Base-by-base conservation (phyloP, 2,888 invertebrate species). In the Caenorhabditis plicata region DNA sequence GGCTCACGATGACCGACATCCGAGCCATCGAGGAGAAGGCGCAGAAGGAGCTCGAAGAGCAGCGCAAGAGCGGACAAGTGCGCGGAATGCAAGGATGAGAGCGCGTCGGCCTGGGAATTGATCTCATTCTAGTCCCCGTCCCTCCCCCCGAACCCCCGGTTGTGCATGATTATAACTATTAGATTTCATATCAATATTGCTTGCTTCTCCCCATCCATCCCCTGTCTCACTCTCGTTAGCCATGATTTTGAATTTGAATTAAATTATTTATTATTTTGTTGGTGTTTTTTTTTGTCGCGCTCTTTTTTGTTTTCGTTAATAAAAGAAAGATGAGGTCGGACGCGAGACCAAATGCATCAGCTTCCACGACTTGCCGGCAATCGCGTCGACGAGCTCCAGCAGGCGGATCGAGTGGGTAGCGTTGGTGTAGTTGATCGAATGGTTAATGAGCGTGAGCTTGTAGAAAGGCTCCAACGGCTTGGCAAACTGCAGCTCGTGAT, bases 1-100 rank as follows among this genome's bases (percentile, higher is more conserved):
- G 94, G 66, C 87, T 96, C 83, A 94, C 93, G 70, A 95, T 98
- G 93, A 90, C 89, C 36, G 95, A 98, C 84, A 98, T 98, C 82
- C 88, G 98, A 81, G 89, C 88, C 70, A 87, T 96, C 80, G 98
- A 98, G 84, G 94, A 93, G 48, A 88, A 90, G 85, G 95, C 94
- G 71, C 92, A 93, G 33, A 56, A 50, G 35, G 72, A 72, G 35
- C 51, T 72, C 29, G 72, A 69, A 47, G 72, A 72, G 43, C 65
- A 65, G 47, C 64, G 78, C 26, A 63, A 57, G 41, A 72, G 61
- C 11, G 78, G 78, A 32, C 53, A 58, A 46, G 60, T 61, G 9
- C 17, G 36, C 27, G 11, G 2, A 31, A 38, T 20, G 26, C 7
- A 20, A 2, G 1, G 36, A 22, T 47, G 13, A 17, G 3, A 27